These are phyloP conservation scores for Pemphredon lugubris DNA, from an alignment of 2,888 invertebrate genomes.

Conservation along the genomic window DNA sequence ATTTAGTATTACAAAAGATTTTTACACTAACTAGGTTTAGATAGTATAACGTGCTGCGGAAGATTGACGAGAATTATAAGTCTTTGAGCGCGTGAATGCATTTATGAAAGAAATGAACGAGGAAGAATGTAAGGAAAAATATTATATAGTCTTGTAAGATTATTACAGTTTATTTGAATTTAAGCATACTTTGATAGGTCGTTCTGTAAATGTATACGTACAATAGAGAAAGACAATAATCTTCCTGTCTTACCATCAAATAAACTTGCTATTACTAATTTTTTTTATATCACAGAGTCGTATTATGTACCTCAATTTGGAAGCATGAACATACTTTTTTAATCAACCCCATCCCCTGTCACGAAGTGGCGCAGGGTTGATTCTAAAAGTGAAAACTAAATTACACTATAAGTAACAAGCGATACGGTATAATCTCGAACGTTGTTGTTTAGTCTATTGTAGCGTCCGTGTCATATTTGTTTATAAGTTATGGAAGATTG, in stretches of 20 bases:
- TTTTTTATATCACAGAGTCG: conserved; percentile 59
- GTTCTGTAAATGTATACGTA: conserved; percentile 52
- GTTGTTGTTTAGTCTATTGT: no score
- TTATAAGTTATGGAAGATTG: conserved; percentile 20
- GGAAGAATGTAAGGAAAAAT: conserved; percentile 1
- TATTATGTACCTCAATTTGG: conserved; percentile 49
- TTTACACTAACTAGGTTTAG: conserved; percentile 32
- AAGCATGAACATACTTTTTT: conserved; percentile 36
- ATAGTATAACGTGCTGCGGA: conserved; percentile 12
- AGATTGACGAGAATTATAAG: conserved; percentile 17
- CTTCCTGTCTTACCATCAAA: conserved; percentile 42
- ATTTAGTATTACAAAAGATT: conserved; percentile 44
- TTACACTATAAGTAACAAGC: conserved; percentile 13
- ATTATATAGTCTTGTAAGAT: conserved; percentile 33
- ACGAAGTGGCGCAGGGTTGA: conserved; percentile 9
- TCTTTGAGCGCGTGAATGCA: conserved; percentile 17
- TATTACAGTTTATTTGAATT: conserved; percentile 58
- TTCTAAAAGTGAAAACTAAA: conserved; percentile 17
- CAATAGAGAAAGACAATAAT: conserved; percentile 44
- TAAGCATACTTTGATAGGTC: conserved; percentile 44
- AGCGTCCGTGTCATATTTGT: background rate
- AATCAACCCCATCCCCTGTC: background rate
- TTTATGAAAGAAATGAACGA: background rate
- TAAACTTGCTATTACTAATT: conserved; percentile 54
- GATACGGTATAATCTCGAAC: background rate